Percentiles rank a stretch among this genome's conserved stretches.
Evolutionary conservation across 2,797 vertebrate genomes (phyloP).

Genomic region (Steatocranus sp.): DNA sequence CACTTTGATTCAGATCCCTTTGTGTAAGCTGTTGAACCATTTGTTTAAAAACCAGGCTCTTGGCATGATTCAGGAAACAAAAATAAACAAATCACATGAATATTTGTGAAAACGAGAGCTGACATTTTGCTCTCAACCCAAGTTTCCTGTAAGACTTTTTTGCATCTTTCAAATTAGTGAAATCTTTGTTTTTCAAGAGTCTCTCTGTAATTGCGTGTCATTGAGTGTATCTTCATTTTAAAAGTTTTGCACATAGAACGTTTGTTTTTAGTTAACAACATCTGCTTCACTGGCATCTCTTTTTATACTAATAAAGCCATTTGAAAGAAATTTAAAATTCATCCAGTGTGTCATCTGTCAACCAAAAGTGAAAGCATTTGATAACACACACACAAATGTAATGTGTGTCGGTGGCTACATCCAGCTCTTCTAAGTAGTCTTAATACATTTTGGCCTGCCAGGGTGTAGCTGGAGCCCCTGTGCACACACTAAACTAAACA

Average conservation of each 20-base stretch:
- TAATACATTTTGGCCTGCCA: background rate
- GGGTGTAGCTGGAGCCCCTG: background rate
- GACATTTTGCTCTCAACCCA: background rate
- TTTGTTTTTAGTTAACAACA: constrained; percentile 28
- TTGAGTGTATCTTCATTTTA: constrained; percentile 35
- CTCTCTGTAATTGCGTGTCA: background rate
- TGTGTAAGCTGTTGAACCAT: constrained; percentile 23
- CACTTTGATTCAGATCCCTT: constrained; percentile 51
- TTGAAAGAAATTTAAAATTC: background rate
- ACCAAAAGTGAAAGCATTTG: background rate
- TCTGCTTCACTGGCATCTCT: constrained; percentile 34
- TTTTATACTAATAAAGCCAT: constrained; percentile 55
- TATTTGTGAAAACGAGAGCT: background rate
- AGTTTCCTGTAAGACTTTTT: background rate
- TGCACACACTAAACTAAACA: background rate
- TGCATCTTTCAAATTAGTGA: background rate
- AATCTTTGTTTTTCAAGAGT: background rate
- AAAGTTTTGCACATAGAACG: constrained; percentile 21
- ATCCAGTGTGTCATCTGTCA: background rate
- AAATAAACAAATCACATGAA: background rate
- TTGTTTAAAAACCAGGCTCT: background rate
- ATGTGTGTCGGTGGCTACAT: background rate
- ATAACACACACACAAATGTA: background rate
- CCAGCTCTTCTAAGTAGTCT: background rate
- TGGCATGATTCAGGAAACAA: background rate